Conservation (phyloP, 2,113 vertebrate species). For the Lepidothrix coronata region DNA sequence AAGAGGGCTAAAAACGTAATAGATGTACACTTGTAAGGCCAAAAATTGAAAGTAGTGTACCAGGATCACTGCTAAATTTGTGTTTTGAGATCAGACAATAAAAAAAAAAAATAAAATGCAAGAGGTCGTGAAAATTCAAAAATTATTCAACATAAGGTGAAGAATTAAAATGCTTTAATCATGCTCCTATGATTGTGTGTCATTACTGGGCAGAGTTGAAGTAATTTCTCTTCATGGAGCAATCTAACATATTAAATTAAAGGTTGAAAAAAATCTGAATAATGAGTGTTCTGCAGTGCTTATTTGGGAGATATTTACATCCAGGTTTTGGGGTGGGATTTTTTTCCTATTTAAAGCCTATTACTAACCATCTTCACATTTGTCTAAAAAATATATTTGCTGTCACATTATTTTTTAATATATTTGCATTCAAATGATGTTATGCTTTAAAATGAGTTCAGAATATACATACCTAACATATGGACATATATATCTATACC, state of each 20-base stretch:
- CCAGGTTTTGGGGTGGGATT: neutral
- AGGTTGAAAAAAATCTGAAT: neutral
- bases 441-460: neutral
- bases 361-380: neutral
- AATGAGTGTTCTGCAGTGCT: neutral
- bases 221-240: neutral
- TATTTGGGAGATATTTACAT: neutral
- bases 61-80: neutral
- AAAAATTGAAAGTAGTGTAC: neutral
- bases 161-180: neutral
- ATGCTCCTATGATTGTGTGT: neutral
- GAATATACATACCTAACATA: neutral
- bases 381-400: neutral
- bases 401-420: neutral
- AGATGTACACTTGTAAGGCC: neutral
- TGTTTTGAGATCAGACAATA: neutral
- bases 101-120: neutral
- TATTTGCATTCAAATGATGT: neutral
- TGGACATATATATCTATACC: neutral
- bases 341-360: neutral
- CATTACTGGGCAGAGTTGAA: neutral
- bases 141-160: neutral
- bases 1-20: neutral
- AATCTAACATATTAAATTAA: neutral
- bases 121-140: neutral